These are phyloP conservation scores for Scolopax mira DNA, from an alignment of 2,113 vertebrate genomes.

Conservation along the genomic window DNA sequence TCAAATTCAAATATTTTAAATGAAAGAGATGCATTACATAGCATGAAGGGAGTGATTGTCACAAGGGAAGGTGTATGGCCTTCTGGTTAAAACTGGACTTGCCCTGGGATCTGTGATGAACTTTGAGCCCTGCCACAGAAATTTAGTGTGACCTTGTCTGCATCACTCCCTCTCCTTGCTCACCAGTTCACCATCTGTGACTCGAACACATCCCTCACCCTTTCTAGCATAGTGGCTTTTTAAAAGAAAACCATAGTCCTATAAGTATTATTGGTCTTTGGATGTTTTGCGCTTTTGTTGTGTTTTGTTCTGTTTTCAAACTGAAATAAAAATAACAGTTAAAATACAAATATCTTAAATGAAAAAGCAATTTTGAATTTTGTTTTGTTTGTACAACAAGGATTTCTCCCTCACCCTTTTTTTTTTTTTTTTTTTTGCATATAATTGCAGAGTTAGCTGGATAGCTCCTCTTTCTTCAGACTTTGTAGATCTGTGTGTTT, in stretches of 20 bases:
- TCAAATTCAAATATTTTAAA: constrained; percentile 36
- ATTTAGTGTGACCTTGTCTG: neutral
- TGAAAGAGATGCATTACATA: constrained; percentile 13
- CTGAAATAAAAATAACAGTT: neutral
- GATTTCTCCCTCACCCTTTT: fast-evolving
- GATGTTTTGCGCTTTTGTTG: neutral
- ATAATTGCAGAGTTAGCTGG: neutral
- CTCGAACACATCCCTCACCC: neutral
- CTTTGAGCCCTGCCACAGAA: neutral
- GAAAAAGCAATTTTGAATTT: neutral
- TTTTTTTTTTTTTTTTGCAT: neutral
- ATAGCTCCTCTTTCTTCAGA: neutral
- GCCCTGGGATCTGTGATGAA: neutral
- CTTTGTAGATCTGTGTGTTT: neutral
- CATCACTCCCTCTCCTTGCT: fast-evolving
- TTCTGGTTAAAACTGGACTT: neutral
- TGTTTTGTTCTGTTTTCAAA: neutral
- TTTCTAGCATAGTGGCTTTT: neutral
- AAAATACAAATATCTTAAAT: neutral
- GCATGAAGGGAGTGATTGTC: neutral
- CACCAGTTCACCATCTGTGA: fast-evolving
- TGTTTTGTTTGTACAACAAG: neutral
- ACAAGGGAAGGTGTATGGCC: neutral
- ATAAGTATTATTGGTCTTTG: neutral
- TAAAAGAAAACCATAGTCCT: neutral